Percentiles rank a stretch among this genome's conserved stretches.
Conservation (phyloP, 1,140 invertebrate genomes). For the Camponotus floridanus region DNA sequence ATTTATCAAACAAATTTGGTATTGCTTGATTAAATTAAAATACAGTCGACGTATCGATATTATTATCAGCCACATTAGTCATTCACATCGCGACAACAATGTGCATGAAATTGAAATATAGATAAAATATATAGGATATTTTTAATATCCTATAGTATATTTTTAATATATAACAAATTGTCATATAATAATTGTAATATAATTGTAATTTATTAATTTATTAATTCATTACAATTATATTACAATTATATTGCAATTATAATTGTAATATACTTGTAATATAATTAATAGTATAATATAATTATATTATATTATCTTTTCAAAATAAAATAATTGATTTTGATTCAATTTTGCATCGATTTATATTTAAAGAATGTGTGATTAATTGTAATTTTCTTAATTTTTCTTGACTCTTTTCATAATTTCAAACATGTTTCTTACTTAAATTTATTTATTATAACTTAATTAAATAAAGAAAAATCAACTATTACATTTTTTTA, state of each 20-base stretch:
- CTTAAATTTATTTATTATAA: background rate
- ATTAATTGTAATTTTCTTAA: background rate
- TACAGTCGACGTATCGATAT: background rate
- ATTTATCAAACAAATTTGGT: slow-evolving; percentile 4
- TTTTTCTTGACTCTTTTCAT: background rate
- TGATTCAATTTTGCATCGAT: background rate
- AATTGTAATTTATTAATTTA: too few relatives aligned
- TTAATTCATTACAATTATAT: too few relatives aligned
- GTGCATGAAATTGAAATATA: background rate
- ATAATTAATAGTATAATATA: background rate
- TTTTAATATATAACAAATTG: too few relatives aligned
- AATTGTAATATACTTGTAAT: background rate
- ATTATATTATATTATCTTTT: background rate
- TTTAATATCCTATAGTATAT: too few relatives aligned
- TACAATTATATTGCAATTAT: too few relatives aligned
- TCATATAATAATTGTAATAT: background rate
- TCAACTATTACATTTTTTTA: background rate
- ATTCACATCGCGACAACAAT: background rate
- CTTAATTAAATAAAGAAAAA: background rate
- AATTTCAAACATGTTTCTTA: background rate
- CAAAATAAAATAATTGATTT: background rate
- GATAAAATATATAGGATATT: too few relatives aligned
- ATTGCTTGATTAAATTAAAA: slow-evolving; percentile 4
- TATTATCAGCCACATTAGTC: background rate
- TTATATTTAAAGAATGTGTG: background rate